Evolutionary conservation across 2,888 invertebrate genomes (phyloP), one percentile per base, ranked within the genome.

Genomic region (Callyntrura sp.): DNA sequence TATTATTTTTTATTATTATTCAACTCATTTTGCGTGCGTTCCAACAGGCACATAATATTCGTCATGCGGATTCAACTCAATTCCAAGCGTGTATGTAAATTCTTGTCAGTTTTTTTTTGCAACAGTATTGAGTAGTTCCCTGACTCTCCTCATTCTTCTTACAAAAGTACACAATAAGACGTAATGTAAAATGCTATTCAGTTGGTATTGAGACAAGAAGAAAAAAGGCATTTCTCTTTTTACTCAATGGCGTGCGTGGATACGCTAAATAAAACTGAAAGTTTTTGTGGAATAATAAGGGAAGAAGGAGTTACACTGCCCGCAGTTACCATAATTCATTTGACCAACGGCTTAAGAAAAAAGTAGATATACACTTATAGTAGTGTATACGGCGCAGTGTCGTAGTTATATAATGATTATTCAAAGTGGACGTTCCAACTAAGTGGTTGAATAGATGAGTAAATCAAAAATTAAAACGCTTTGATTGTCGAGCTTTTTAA

Each of bases 381-480:
- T 6, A 25, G 12, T 6, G 28, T 28, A 51, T 14, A 0, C 25
- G 76, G 48, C 48, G 23, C 48, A 17, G 45, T 48, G 23, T 23
- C 5, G 17, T 12, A 23, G 25, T 76, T 48, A 51, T 76, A n/a
- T 25, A 51, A 76, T 51, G 48, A 14, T 51, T 25, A 48, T 23
- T 14, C 76, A 51, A 76, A 76, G 51, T 76, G 48, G 76, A 51
- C 76, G 45, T 73, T 48, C 45, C 23, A 17, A 35, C n/a, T 11
- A 45, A 48, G 20, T 45, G 70, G 9, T 2, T 45, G 73, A 73
- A 73, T 76, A 51, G 25, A 48, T 0, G 20, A 51, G 76, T 76
- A 76, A 76, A 76, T 76, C 76, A 76, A 76, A 76, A 76, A 76
- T 51, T 51, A 51, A 76, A 20, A 76, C 70, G 70, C 45, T 70